Base-by-base conservation (phyloP, 2,113 vertebrate genomes). In the Zeus faber region DNA sequence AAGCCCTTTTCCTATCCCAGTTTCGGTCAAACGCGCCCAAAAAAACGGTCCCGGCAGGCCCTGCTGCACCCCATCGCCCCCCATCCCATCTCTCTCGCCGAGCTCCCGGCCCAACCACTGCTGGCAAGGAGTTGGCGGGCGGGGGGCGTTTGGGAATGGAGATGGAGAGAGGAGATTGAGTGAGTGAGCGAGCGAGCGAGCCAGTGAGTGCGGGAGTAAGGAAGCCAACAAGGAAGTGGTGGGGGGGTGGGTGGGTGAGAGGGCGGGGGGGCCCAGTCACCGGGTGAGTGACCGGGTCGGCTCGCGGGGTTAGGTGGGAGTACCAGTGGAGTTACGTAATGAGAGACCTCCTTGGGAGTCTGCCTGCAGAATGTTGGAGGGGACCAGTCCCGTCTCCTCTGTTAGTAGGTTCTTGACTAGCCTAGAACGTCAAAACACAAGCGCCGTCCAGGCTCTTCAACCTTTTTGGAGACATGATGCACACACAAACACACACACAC, bases 331-430 rank as follows among this genome's bases (percentile, higher is more conserved):
- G 72, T 87, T 89, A 81, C 75, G 88, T 85, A 84, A 89, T 69
- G 85, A 85, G 29, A 84, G 86, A 66, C 83, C 87, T 72, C 83
- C 80, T 74, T 88, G 87, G 82, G 86, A 85, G 77, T 86, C 82
- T 62, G 92, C 85, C 54, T 89, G 91, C 62, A 93, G 70, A 72
- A 90, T 82, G 67, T 74, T 86, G 79, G 91, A 77, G 7, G 89
- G 91, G 58, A 92, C 87, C 90, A 91, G 90, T 25, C 91, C 89
- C 0, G 85, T 91, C 60, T 90, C 88, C 81, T 93, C 89, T 47
- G 91, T 91, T 68, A 89, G 77, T 76, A 93, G 74, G 51, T 90
- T 92, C 89, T 92, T 93, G 65, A 93, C 92, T 85, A 93, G 86
- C 92, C 93, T 93, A 90, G 66, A 85, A 84, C 65, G 56, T 67